Percentiles rank a stretch among this genome's conserved stretches.
phyloP scores from a whole-genome alignment of 1,140 invertebrate species.

The Conus ventricosus region DNA sequence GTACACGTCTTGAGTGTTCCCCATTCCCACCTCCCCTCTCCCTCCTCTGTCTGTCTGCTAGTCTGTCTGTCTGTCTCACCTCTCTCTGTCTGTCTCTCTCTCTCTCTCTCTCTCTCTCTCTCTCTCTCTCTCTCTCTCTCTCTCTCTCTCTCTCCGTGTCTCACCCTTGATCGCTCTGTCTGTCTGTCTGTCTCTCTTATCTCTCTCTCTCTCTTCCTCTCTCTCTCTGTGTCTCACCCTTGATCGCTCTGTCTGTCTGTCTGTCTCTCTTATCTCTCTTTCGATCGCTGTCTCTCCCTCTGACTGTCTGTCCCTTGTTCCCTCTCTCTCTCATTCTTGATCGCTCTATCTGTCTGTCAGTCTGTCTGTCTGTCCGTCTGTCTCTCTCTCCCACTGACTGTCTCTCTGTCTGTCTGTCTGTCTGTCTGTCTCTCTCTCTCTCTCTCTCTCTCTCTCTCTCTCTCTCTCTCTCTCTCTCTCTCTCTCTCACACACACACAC shows the following conservation, averaged over 20 bases:
- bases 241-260: too few relatives aligned
- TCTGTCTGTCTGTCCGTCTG: not conserved
- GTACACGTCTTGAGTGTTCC: too few relatives aligned
- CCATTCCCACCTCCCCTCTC: not conserved
- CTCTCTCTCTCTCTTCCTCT: not conserved
- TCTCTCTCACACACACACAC: too few relatives aligned
- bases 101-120: not conserved
- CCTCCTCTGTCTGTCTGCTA: not conserved
- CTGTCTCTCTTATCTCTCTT: too few relatives aligned
- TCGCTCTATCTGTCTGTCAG: not conserved
- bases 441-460: conserved; percentile 10
- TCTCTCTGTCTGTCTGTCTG: not conserved
- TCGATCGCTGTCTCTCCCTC: not conserved
- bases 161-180: not conserved
- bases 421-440: conserved; percentile 2
- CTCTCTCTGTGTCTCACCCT: too few relatives aligned
- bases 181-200: not conserved
- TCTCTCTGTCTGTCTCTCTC: conserved; percentile 1
- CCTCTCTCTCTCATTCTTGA: not conserved
- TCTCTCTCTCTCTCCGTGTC: too few relatives aligned
- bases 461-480: not conserved
- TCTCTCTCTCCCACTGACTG: not conserved
- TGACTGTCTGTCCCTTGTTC: not conserved
- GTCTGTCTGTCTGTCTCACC: not conserved
- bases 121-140: too few relatives aligned